Percentiles rank a stretch among this genome's conserved stretches.
These are phyloP conservation scores for Apodemia mormo DNA, from an alignment of 2,888 invertebrate genomes.

Conservation along the genomic window DNA sequence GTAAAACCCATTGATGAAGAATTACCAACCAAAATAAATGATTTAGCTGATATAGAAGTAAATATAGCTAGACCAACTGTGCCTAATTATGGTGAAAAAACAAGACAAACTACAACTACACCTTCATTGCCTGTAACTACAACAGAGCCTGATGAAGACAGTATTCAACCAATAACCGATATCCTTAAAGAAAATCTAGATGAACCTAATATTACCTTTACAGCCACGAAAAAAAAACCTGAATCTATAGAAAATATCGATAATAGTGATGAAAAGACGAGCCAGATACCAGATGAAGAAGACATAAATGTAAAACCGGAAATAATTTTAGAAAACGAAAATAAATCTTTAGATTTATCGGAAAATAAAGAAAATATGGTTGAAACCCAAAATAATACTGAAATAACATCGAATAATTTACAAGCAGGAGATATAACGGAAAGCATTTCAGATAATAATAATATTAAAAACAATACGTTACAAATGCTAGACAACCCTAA, in stretches of 20 bases:
- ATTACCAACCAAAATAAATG: conserved; percentile 51
- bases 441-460: neutral
- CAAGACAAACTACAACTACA: conserved; percentile 43
- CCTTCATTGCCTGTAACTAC: conserved; percentile 41
- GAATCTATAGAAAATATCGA: neutral
- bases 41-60: conserved; percentile 45
- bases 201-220: neutral
- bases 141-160: conserved; percentile 44
- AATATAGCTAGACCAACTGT: conserved; percentile 46
- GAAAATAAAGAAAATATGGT: conserved; percentile 5
- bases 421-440: neutral
- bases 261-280: neutral
- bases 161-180: conserved; percentile 39
- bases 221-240: neutral
- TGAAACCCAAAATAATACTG: neutral
- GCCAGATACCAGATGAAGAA: conserved; percentile 19
- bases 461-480: neutral
- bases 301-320: conserved; percentile 13
- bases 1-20: conserved; percentile 53
- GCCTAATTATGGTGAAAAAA: conserved; percentile 69
- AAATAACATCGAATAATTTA: neutral
- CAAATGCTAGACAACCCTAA: neutral
- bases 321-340: conserved; percentile 11
- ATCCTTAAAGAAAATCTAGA: conserved; percentile 34
- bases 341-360: conserved; percentile 18